Evolutionary conservation across 2,113 vertebrate species (phyloP).

Genomic region (Hypomesus transpacificus): DNA sequence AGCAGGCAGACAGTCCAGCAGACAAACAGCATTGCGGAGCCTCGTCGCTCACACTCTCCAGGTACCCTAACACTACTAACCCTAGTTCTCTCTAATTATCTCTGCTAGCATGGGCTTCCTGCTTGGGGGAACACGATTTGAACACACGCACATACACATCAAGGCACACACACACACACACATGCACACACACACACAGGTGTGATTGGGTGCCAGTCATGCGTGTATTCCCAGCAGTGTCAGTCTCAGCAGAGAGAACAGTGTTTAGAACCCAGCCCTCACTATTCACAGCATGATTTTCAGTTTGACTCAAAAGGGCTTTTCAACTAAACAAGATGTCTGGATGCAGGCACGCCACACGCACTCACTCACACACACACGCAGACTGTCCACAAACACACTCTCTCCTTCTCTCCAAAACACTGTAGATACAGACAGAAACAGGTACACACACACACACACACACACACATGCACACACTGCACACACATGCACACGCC

Average conservation of each 20-base stretch:
- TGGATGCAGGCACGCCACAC: constrained; percentile 23
- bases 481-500: not conserved
- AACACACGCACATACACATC: constrained; percentile 25
- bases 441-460: not conserved
- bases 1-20: no score
- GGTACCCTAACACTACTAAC: no score
- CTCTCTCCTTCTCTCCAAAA: not conserved
- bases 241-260: not conserved
- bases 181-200: constrained; percentile 7
- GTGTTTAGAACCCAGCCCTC: not conserved
- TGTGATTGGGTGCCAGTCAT: not conserved
- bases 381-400: not conserved
- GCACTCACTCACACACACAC: not conserved
- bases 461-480: not conserved
- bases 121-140: constrained; percentile 58
- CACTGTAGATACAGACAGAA: not conserved
- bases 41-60: no score
- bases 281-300: not conserved
- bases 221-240: constrained; percentile 1
- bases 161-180: constrained; percentile 14
- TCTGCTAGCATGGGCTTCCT: constrained; percentile 63
- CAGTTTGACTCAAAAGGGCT: not conserved
- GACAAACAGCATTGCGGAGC: no score
- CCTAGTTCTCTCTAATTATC: constrained; percentile 46
- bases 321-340: constrained; percentile 16